phyloP scores from a whole-genome alignment of 2,113 vertebrate genomes.

The Platysternon megacephalum region DNA sequence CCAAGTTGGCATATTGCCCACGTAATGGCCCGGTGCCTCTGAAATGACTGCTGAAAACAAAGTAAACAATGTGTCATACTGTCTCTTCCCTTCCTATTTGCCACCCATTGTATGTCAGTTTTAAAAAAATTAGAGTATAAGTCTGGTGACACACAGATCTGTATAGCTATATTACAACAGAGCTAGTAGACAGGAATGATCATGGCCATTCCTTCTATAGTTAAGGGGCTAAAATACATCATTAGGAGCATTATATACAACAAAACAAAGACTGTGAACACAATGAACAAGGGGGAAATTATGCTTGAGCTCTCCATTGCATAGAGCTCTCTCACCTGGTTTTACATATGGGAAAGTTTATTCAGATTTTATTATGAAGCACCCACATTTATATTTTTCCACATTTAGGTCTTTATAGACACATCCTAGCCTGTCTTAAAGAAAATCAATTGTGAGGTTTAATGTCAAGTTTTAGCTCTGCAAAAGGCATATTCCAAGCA shows the following conservation, averaged over 20 bases:
- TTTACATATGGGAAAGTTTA: neutral
- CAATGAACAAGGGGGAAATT: neutral
- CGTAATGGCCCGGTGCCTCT: neutral
- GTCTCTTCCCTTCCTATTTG: neutral
- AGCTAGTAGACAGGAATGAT: neutral
- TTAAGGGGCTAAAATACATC: neutral
- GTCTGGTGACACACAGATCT: neutral
- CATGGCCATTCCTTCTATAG: neutral
- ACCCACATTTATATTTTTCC: neutral
- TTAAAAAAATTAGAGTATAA: neutral
- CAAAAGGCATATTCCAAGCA: neutral
- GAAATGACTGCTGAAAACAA: neutral
- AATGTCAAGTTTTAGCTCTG: neutral
- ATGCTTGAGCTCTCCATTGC: neutral
- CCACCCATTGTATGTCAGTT: neutral
- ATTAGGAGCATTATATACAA: neutral
- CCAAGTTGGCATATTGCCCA: neutral
- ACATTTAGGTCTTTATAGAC: neutral
- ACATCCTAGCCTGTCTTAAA: neutral
- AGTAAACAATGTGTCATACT: neutral
- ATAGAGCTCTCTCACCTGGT: neutral
- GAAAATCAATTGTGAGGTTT: neutral
- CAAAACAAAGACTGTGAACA: neutral
- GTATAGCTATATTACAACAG: neutral
- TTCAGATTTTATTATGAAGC: neutral